These are phyloP conservation scores for Ophion costatus DNA, from an alignment of 2,888 invertebrate species.

Conservation along the genomic window DNA sequence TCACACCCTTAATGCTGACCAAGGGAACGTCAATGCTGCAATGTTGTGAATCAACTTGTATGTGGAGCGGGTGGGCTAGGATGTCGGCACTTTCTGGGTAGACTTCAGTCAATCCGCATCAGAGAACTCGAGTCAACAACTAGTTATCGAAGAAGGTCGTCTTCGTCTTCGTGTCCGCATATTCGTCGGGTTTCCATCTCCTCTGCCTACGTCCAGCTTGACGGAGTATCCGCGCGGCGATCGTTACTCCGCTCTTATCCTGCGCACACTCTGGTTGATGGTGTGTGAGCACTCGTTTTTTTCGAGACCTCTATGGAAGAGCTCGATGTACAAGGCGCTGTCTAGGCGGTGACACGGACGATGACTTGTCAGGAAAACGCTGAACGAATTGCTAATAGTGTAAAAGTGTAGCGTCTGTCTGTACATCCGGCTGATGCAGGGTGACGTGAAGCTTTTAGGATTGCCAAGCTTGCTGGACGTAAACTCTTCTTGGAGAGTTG, in stretches of 20 bases:
- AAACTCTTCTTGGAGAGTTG: too few species aligned
- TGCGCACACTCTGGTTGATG: background rate
- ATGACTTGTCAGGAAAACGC: slow-evolving; percentile 45
- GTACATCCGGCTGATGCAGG: too few species aligned
- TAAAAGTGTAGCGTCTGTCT: too few species aligned
- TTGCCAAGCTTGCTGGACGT: too few species aligned
- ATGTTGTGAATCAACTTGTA: background rate
- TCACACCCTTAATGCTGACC: too few species aligned
- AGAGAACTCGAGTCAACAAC: slow-evolving; percentile 73
- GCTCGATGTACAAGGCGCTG: too few species aligned
- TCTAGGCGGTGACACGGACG: slow-evolving; percentile 2
- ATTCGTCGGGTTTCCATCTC: slow-evolving; percentile 50
- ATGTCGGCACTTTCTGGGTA: slow-evolving; percentile 70
- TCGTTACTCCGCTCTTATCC: slow-evolving; percentile 9
- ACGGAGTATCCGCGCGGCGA: slow-evolving; percentile 44
- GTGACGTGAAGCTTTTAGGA: too few species aligned
- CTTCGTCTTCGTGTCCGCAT: slow-evolving; percentile 55
- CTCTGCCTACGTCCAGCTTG: slow-evolving; percentile 57
- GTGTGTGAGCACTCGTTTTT: slow-evolving; percentile 22
- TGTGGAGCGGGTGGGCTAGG: slow-evolving; percentile 57
- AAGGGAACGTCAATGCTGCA: too few species aligned
- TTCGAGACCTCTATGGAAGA: slow-evolving; percentile 23
- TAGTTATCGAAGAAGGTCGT: slow-evolving; percentile 73
- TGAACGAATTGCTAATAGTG: too few species aligned
- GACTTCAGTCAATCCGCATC: slow-evolving; percentile 72